phyloP scores from a whole-genome alignment of 2,888 invertebrate species.

The Liopterus haemorrhoidalis region DNA sequence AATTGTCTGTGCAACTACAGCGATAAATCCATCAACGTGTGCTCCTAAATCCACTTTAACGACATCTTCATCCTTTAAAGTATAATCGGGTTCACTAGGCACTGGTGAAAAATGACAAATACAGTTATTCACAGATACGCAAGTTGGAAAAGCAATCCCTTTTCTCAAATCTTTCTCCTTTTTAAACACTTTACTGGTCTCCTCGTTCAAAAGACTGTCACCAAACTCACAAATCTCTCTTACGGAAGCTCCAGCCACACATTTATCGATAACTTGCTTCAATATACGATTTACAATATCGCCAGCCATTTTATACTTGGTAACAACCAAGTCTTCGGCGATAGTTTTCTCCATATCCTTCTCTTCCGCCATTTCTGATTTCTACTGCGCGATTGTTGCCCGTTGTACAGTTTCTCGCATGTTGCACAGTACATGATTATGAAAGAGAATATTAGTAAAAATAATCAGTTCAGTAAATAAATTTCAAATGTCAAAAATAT shows the following conservation, averaged over 20 bases:
- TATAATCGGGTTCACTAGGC: slow-evolving; percentile 81
- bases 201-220: slow-evolving; percentile 79
- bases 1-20: slow-evolving; percentile 94
- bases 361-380: slow-evolving; percentile 80
- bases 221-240: slow-evolving; percentile 89
- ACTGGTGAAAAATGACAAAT: slow-evolving; percentile 98
- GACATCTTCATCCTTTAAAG: slow-evolving; percentile 84
- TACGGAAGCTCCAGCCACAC: slow-evolving; percentile 81
- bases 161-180: slow-evolving; percentile 98
- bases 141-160: slow-evolving; percentile 98
- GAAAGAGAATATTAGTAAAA: too few species aligned
- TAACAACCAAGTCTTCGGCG: slow-evolving; percentile 96
- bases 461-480: too few species aligned
- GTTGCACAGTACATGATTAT: too few species aligned
- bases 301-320: slow-evolving; percentile 99
- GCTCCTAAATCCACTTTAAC: slow-evolving; percentile 99
- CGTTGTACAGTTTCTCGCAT: too few species aligned
- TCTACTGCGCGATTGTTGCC: too few species aligned
- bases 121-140: slow-evolving; percentile 97
- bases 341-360: slow-evolving; percentile 94
- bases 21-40: slow-evolving; percentile 98
- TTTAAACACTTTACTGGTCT: slow-evolving; percentile 94
- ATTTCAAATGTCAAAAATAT: too few species aligned
- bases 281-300: slow-evolving; percentile 97
- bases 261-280: slow-evolving; percentile 81